These are phyloP conservation scores for Diphyllodes magnificus DNA, from an alignment of 2,113 vertebrate species.

Conservation along the genomic window DNA sequence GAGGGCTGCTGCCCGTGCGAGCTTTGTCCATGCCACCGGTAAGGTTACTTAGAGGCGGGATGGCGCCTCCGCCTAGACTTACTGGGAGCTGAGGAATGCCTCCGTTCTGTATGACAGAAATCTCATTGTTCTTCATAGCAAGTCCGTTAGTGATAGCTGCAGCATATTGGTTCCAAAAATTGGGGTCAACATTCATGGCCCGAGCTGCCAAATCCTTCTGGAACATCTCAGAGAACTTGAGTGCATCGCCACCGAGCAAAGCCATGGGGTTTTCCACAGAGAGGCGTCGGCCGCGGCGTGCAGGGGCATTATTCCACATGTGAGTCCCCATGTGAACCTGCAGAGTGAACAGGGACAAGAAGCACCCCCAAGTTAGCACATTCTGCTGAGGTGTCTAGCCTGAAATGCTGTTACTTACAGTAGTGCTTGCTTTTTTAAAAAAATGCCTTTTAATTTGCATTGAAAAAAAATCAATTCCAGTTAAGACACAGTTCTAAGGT, in stretches of 20 bases:
- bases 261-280: conserved; percentile 99
- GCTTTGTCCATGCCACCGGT: conserved; percentile 88
- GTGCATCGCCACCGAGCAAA: conserved; percentile 89
- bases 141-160: conserved; percentile 96
- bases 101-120: conserved; percentile 98
- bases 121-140: conserved; percentile 99
- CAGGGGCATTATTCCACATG: conserved; percentile 99
- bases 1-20: conserved; percentile 83
- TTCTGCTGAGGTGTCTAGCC: not conserved
- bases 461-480: not conserved
- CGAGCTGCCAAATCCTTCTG: conserved; percentile 96
- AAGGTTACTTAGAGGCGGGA: conserved; percentile 84
- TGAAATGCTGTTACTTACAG: not conserved
- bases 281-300: conserved; percentile 91
- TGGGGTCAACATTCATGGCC: conserved; percentile 95
- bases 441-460: not conserved
- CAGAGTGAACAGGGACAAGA: conserved; percentile 31
- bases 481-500: not conserved
- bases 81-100: conserved; percentile 92
- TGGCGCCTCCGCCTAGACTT: conserved; percentile 86
- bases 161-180: conserved; percentile 98
- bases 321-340: conserved; percentile 99
- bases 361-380: conserved; percentile 28
- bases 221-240: conserved; percentile 99
- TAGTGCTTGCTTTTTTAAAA: accelerated